A percentile compares a stretch with the other conserved stretches of the same genome.
Evolutionary conservation across 1,140 invertebrate species (phyloP).

Genomic region (Yoshiicerus persimilis): DNA sequence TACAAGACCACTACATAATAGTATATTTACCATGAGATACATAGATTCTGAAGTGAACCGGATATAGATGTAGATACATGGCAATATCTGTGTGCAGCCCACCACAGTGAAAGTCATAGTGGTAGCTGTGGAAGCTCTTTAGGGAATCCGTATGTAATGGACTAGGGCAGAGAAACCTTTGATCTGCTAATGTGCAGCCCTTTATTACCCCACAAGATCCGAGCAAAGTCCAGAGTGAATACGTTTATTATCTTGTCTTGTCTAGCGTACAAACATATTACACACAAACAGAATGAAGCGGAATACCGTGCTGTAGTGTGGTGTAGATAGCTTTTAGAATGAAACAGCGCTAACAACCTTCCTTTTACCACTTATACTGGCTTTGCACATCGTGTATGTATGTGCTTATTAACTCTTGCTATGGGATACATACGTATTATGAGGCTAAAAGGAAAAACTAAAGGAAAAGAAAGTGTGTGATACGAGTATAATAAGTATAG

Average conservation of each 20-base stretch:
- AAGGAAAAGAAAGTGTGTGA: background rate
- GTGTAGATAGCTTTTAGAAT: background rate
- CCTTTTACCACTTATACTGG: background rate
- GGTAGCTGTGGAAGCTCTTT: background rate
- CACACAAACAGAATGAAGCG: background rate
- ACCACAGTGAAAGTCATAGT: background rate
- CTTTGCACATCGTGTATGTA: too few relatives aligned
- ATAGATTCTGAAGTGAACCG: background rate
- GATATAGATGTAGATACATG: background rate
- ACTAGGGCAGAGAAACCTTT: conserved; percentile 24
- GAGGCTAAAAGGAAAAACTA: background rate
- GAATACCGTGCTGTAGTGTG: background rate
- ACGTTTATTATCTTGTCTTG: conserved; percentile 28
- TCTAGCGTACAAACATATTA: conserved; percentile 6
- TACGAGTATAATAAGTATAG: background rate
- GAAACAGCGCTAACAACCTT: background rate
- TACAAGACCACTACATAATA: background rate
- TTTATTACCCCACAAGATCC: conserved; percentile 24
- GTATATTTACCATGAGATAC: background rate
- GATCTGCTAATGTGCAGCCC: conserved; percentile 31
- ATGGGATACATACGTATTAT: too few relatives aligned
- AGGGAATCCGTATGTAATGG: conserved; percentile 23
- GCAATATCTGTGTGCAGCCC: background rate
- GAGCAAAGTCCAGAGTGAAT: conserved; percentile 23
- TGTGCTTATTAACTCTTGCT: too few relatives aligned